Conservation (phyloP, 2,797 vertebrate genomes). For the Zalophus californianus region DNA sequence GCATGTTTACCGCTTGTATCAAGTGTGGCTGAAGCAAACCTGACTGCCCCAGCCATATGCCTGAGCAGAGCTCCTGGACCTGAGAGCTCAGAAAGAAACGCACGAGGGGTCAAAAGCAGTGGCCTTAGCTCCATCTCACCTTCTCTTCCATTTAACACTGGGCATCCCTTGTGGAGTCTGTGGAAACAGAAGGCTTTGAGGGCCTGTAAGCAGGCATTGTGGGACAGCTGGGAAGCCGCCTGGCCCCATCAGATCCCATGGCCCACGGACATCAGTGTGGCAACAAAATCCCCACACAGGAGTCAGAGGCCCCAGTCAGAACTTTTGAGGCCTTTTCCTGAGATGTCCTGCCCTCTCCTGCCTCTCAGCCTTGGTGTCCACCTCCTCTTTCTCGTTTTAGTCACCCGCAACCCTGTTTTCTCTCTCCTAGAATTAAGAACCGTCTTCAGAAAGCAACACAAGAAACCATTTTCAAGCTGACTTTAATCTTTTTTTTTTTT, state of each 20-base stretch:
- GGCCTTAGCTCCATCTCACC: not conserved
- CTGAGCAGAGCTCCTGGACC: not conserved
- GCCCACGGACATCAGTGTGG: not conserved
- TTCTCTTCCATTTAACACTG: not conserved
- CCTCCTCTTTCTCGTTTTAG: not conserved
- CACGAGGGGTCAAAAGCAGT: not conserved
- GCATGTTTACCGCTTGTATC: not conserved
- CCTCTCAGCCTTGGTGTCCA: not conserved
- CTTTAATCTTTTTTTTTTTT: slow-evolving; percentile 94
- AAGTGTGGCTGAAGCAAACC: not conserved
- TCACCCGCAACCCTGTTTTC: not conserved
- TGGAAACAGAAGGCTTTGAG: not conserved
- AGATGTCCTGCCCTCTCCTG: not conserved
- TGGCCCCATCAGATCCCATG: not conserved
- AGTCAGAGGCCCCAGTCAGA: not conserved
- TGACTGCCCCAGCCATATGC: not conserved
- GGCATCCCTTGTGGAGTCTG: not conserved
- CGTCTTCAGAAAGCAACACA: slow-evolving; percentile 58
- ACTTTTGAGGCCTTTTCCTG: not conserved
- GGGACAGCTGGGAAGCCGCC: not conserved
- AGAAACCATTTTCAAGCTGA: slow-evolving; percentile 87
- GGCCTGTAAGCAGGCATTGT: not conserved
- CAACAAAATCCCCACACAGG: not conserved
- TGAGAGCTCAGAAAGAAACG: not conserved
- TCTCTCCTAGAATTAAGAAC: slow-evolving; percentile 44